Base-by-base conservation (phyloP, 2,113 vertebrate species). In the Malurus cyaneus region DNA sequence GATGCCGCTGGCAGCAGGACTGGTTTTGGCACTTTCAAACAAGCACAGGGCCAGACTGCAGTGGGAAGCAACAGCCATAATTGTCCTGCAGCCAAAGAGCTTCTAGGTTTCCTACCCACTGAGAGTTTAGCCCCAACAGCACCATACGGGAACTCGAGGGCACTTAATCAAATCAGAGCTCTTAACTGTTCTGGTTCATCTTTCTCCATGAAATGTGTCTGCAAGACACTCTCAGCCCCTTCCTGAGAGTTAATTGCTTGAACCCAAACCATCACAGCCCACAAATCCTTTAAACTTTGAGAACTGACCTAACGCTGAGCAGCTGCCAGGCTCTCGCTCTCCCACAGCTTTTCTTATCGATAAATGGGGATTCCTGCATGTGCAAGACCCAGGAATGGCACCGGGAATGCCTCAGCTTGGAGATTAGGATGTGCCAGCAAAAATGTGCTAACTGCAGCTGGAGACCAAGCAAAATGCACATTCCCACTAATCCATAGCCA, bases 281-380 rank as follows among this genome's bases (percentile, higher is more conserved):
- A 96, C 91, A 92, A 91, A 95, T 80, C 85, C 81, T 89, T 83
- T 89, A 77, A 73, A 91, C 71, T 89, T 76, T 59, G 73, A 72
- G 80, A 89, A 85, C 0, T 78, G 65, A 76, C 86, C 87, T 49
- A 72, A 93, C n/a, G 61, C 66, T 93, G 95, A 88, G 16, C 84
- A 87, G 81, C 81, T 93, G 94, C 94, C 95, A 96, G 89, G 54
- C 73, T 11, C 61, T 84, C 46, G 0, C 29, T 80, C 0, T 0
- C 67, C 46, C 4, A 76, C 70, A 49, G 84, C 71, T 82, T 81
- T 70, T 61, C 91, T 80, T 89, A 89, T 91, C 78, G 2, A 73
- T 34, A 65, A 77, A n/a, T 3, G 42, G 31, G 77, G 66, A 91
- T 91, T 80, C 61, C 81, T 91, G 57, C 4, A 26, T 34, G 41